Conservation (phyloP, 2,797 vertebrate species). For the Tarsius wallacei region DNA sequence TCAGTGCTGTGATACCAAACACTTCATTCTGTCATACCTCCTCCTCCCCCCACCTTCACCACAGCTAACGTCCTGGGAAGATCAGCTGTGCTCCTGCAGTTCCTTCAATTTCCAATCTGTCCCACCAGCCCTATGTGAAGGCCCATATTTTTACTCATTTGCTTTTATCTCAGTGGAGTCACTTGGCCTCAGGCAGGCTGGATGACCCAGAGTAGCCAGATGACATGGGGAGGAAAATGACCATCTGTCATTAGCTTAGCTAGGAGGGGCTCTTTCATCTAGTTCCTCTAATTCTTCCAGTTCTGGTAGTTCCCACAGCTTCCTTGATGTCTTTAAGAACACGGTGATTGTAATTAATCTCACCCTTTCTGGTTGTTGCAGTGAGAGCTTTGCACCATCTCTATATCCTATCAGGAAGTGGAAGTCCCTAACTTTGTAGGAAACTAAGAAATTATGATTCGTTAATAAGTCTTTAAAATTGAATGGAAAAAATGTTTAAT, state of each 20-base stretch:
- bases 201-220: too few relatives aligned
- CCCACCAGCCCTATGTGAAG: neutral
- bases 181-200: neutral
- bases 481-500: neutral
- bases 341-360: neutral
- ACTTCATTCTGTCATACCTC: accelerated
- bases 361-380: neutral
- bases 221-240: neutral
- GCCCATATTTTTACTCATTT: neutral
- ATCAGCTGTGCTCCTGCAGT: accelerated
- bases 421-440: neutral
- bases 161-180: neutral
- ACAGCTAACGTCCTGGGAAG: neutral
- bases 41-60: neutral
- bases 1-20: neutral
- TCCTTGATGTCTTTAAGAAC: neutral
- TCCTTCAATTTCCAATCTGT: neutral
- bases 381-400: neutral
- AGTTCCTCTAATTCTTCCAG: neutral
- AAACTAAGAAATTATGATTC: neutral
- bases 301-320: accelerated
- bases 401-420: too few relatives aligned
- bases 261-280: neutral
- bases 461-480: neutral
- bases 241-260: neutral